Evolutionary conservation across 2,113 vertebrate genomes (phyloP).

Genomic region (Sprattus sprattus): DNA sequence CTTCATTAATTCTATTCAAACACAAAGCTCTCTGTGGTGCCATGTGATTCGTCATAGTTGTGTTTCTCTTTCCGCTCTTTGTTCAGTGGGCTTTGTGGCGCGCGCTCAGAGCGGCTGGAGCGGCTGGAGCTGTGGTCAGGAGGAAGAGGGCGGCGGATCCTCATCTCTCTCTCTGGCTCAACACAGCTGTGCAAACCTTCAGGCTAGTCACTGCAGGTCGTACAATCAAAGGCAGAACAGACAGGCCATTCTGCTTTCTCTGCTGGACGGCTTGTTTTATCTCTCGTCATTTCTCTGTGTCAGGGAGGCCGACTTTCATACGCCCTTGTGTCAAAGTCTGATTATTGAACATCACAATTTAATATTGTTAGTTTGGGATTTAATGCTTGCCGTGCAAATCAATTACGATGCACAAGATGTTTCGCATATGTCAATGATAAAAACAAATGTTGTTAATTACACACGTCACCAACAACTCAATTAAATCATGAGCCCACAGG

Average conservation of each 20-base stretch:
- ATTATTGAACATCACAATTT: conserved; percentile 13
- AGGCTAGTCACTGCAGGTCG: conserved; percentile 9
- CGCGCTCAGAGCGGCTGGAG: not conserved
- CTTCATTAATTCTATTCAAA: not conserved
- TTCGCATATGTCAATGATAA: conserved; percentile 23
- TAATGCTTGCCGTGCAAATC: conserved; percentile 5
- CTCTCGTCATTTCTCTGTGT: not conserved
- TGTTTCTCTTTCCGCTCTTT: not conserved
- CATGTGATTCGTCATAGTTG: not conserved
- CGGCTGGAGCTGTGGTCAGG: not conserved
- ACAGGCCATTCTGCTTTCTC: conserved; percentile 8
- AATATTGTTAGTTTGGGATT: conserved; percentile 17
- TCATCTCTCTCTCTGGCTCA: not conserved
- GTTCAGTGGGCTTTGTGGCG: not conserved
- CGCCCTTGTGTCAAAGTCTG: conserved; percentile 17
- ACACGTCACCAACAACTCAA: conserved; percentile 24
- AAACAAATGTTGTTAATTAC: conserved; percentile 22
- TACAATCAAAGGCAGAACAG: not conserved
- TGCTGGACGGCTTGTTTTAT: conserved; percentile 3
- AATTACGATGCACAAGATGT: conserved; percentile 9
- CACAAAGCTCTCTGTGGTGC: not conserved
- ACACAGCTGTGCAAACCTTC: not conserved
- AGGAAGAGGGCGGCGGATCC: not conserved
- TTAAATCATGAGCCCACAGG: conserved; percentile 21
- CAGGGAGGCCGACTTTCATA: not conserved